phyloP scores from a whole-genome alignment of 2,113 vertebrate genomes.

The Hipposideros armiger region DNA sequence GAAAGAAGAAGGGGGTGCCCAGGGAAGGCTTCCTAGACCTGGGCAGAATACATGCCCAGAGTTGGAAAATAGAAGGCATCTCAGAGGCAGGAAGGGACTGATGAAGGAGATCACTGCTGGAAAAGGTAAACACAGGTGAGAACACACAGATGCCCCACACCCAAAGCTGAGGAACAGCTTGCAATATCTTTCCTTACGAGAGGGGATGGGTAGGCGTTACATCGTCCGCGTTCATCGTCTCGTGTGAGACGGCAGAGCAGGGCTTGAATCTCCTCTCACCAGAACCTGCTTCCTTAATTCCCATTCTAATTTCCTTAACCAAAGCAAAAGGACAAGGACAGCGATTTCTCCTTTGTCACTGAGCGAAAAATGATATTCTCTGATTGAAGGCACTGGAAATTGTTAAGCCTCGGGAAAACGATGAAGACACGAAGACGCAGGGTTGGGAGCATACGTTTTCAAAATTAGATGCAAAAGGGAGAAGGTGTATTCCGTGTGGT shows the following conservation, averaged over 20 bases:
- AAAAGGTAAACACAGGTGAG: not conserved
- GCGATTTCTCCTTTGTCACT: slow-evolving; percentile 43
- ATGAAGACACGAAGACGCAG: not conserved
- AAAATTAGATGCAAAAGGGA: not conserved
- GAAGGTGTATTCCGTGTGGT: not conserved
- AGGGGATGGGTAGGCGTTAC: not conserved
- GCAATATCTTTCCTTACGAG: not conserved
- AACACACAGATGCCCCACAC: not conserved
- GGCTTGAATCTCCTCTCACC: not conserved
- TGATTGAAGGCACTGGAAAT: not conserved
- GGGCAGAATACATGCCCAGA: not conserved
- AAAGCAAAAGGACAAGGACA: slow-evolving; percentile 69
- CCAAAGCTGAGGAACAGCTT: not conserved
- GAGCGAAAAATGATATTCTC: slow-evolving; percentile 42
- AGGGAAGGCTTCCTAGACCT: not conserved
- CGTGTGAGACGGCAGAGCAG: not conserved
- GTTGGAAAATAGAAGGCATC: not conserved
- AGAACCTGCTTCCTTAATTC: slow-evolving; percentile 62
- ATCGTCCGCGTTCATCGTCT: not conserved
- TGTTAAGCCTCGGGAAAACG: slow-evolving; percentile 6
- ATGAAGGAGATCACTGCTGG: not conserved
- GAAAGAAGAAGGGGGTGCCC: not conserved
- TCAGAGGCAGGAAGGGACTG: not conserved
- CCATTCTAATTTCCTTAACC: slow-evolving; percentile 70
- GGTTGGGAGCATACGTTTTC: not conserved